Conservation (phyloP, 2,797 vertebrate genomes). For the Cuculus canorus region DNA sequence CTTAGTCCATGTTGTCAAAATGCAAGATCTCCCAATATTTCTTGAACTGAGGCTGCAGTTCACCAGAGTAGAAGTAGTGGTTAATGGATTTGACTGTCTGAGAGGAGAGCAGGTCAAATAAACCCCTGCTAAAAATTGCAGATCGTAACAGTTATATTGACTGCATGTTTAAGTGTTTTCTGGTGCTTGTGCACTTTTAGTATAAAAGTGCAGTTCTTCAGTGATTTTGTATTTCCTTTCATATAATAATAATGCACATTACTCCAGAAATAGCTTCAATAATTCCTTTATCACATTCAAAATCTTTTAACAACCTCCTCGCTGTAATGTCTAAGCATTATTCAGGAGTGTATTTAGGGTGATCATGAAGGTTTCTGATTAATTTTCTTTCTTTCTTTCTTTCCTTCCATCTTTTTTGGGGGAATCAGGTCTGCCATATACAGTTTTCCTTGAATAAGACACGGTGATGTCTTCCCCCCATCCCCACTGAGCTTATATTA, state of each 20-base stretch:
- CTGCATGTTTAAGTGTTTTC: neutral
- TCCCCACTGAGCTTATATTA: neutral
- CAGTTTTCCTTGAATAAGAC: neutral
- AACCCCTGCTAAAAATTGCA: neutral
- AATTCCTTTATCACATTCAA: neutral
- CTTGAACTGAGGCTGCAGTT: neutral
- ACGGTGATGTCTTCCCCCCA: neutral
- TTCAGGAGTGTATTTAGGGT: neutral
- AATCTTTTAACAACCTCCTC: neutral
- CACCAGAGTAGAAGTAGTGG: neutral
- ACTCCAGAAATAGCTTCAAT: neutral
- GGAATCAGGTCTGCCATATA: rapidly evolving
- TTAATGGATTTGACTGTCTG: neutral
- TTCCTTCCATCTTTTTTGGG: neutral
- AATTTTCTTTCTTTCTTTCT: neutral
- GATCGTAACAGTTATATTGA: neutral
- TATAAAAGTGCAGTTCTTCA: neutral
- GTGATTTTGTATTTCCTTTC: neutral
- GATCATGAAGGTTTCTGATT: neutral
- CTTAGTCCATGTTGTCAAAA: neutral
- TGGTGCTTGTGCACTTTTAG: neutral
- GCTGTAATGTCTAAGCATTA: neutral
- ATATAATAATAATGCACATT: neutral
- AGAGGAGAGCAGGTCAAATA: neutral
- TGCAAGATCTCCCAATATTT: neutral